Evolutionary conservation across 1,140 invertebrate species (phyloP).

Genomic region (roundworm (Caenorhabditis elegans)): DNA sequence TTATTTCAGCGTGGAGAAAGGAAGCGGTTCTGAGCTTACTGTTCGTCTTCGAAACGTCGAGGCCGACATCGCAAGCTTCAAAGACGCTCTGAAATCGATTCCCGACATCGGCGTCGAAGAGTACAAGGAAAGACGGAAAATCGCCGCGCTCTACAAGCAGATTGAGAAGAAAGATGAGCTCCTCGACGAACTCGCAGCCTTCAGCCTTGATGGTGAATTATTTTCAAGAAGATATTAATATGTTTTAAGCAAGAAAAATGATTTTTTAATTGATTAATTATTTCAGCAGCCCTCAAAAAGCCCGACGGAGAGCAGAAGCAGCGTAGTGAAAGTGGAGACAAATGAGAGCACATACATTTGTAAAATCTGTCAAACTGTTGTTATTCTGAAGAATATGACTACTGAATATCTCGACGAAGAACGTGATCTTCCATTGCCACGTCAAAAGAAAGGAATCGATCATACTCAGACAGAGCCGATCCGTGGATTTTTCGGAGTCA

Average conservation of each 20-base stretch:
- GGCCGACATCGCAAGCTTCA: neutral
- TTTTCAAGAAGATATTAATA: too few species aligned
- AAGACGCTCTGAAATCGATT: neutral
- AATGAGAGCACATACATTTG: conserved; percentile 26
- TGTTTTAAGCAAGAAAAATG: too few species aligned
- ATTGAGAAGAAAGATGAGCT: conserved; percentile 38
- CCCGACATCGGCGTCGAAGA: conserved; percentile 26
- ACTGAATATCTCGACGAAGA: neutral
- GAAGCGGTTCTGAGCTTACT: conserved; percentile 18
- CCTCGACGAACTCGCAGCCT: conserved; percentile 11
- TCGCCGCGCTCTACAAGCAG: conserved; percentile 12
- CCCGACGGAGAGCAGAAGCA: neutral
- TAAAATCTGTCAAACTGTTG: conserved; percentile 12
- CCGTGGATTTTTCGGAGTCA: conserved; percentile 9
- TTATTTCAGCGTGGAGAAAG: conserved; percentile 21
- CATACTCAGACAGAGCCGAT: conserved; percentile 29
- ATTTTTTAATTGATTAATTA: too few species aligned
- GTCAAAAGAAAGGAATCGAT: conserved; percentile 37
- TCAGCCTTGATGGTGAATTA: neutral
- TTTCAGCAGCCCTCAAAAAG: neutral
- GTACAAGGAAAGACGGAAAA: neutral
- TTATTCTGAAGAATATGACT: conserved; percentile 1
- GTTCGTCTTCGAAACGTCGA: conserved; percentile 27
- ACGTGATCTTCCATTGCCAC: conserved; percentile 18
- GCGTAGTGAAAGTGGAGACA: neutral